A percentile compares a stretch with the other conserved stretches of the same genome.
These are phyloP conservation scores for Patagioenas fasciata DNA, from an alignment of 2,113 vertebrate species.

Conservation along the genomic window DNA sequence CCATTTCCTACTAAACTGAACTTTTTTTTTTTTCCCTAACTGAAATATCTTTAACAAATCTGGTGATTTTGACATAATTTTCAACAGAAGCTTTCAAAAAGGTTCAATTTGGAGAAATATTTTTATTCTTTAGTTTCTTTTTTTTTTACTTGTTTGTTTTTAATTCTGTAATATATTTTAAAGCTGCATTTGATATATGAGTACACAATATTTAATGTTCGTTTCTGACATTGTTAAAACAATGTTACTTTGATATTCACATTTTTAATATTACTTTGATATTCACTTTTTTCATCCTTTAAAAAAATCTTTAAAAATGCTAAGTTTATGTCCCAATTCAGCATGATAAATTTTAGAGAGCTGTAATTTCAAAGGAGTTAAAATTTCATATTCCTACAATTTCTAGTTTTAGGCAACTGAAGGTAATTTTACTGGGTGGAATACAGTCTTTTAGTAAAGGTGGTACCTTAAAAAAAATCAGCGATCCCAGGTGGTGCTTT, in stretches of 20 bases:
- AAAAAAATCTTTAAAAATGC: background rate
- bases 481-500: background rate
- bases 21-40: background rate
- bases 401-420: background rate
- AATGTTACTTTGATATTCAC: background rate
- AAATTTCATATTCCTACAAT: background rate
- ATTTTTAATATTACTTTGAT: background rate
- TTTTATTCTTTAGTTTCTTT: background rate
- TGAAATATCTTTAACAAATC: background rate
- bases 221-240: background rate
- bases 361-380: background rate
- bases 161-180: background rate
- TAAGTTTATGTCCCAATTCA: background rate
- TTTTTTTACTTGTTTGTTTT: background rate
- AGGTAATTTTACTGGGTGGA: background rate
- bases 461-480: background rate
- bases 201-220: background rate
- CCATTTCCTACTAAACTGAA: background rate
- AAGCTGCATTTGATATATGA: background rate
- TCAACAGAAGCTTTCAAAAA: background rate
- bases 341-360: background rate
- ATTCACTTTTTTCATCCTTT: background rate
- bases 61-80: background rate
- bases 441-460: background rate
- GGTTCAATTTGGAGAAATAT: background rate